These are phyloP conservation scores for Ceyx erithaca DNA, from an alignment of 2,797 vertebrate species.

Conservation along the genomic window DNA sequence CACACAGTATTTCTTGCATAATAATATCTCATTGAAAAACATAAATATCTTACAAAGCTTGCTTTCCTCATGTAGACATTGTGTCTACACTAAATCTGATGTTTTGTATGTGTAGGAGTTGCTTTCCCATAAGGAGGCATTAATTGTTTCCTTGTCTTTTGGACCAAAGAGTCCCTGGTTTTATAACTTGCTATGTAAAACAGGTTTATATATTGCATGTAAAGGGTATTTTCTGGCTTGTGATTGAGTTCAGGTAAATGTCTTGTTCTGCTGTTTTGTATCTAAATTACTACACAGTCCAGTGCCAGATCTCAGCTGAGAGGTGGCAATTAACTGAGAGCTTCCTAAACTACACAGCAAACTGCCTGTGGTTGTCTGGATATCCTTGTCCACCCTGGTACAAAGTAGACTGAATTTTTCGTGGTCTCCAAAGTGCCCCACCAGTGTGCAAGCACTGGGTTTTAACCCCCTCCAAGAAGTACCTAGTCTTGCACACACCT, in stretches of 20 bases:
- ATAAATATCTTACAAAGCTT: constrained; percentile 10
- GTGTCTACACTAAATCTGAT: not conserved
- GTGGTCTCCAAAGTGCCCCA: not conserved
- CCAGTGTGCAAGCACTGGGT: not conserved
- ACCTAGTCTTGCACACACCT: not conserved
- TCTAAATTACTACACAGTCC: not conserved
- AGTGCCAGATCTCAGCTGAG: not conserved
- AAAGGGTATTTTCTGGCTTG: constrained; percentile 14
- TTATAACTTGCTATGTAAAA: not conserved
- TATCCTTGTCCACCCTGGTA: not conserved
- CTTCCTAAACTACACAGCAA: not conserved
- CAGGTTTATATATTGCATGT: not conserved
- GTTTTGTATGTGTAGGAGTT: not conserved
- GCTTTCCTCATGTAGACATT: not conserved
- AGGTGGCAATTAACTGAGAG: not conserved
- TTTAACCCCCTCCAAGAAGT: not conserved
- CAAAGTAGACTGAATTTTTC: not conserved
- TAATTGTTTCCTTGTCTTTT: not conserved
- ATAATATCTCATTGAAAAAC: not conserved
- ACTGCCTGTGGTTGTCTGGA: not conserved
- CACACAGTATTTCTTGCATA: constrained; percentile 10
- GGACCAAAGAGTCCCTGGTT: not conserved
- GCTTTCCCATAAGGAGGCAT: not conserved
- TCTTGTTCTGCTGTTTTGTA: constrained; percentile 9
- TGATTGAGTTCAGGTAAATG: not conserved